Evolutionary conservation across 2,888 invertebrate species (phyloP).

Genomic region (Mythimna ferrago): DNA sequence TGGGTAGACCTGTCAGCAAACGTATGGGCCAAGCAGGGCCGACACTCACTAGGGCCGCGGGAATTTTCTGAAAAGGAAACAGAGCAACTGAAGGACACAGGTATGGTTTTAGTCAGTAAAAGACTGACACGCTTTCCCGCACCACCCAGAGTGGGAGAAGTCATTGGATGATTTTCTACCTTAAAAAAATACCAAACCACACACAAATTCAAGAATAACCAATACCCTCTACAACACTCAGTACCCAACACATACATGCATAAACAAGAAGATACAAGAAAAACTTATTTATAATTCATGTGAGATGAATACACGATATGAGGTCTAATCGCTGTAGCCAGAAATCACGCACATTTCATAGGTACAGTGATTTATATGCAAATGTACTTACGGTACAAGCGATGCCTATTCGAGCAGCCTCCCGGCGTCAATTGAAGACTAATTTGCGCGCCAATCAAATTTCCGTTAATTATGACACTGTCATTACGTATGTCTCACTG

Average conservation of each 20-base stretch:
- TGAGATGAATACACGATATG: constrained; percentile 59
- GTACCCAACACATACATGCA: background rate
- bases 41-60: no score
- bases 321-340: constrained; percentile 64
- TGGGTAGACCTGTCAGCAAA: no score
- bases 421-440: constrained; percentile 82
- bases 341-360: constrained; percentile 77
- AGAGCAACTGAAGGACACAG: no score
- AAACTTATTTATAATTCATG: constrained; percentile 62
- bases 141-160: no score
- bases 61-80: no score
- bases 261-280: constrained; percentile 40
- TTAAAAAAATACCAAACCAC: background rate
- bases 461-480: constrained; percentile 80
- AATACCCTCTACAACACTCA: constrained; percentile 17
- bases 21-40: no score
- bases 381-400: constrained; percentile 81
- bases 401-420: constrained; percentile 78
- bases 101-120: no score
- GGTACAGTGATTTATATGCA: constrained; percentile 81
- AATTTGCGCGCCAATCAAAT: constrained; percentile 85
- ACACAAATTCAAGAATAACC: constrained; percentile 19
- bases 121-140: no score
- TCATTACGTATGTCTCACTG: constrained; percentile 71
- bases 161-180: no score